Evolutionary conservation across 2,113 vertebrate species (phyloP).

Genomic region (Columba livia): DNA sequence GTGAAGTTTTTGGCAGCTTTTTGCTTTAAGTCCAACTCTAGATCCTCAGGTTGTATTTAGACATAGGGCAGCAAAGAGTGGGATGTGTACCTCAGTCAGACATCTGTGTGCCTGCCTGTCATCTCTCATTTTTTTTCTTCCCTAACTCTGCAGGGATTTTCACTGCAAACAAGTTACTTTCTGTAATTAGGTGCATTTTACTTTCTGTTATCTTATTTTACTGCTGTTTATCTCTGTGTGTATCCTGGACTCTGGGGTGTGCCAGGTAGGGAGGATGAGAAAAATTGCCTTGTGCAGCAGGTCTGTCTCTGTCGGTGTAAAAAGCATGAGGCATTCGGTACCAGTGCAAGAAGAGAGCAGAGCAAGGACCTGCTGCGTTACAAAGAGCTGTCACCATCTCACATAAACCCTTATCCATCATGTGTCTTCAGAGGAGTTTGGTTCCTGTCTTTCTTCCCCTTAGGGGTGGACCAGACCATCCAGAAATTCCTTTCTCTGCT

Average conservation of each 20-base stretch:
- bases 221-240: not conserved
- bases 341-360: not conserved
- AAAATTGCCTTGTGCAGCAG: not conserved
- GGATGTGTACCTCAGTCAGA: not conserved
- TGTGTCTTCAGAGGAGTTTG: not conserved
- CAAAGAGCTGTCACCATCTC: not conserved
- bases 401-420: not conserved
- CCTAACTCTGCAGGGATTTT: not conserved
- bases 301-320: not conserved
- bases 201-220: slow-evolving; percentile 1
- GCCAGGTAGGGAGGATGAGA: not conserved
- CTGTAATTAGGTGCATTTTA: slow-evolving; percentile 20
- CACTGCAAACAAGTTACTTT: not conserved
- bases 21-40: not conserved
- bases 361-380: not conserved
- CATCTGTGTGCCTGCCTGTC: not conserved
- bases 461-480: not conserved
- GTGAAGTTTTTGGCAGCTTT: not conserved
- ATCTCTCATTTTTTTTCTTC: not conserved
- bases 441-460: not conserved
- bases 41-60: not conserved
- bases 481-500: not conserved
- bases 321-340: not conserved
- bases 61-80: not conserved
- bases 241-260: not conserved